These are phyloP conservation scores for Halichondria panicea DNA, from an alignment of 37 sponge, comb jelly and placozoan species.

Conservation along the genomic window DNA sequence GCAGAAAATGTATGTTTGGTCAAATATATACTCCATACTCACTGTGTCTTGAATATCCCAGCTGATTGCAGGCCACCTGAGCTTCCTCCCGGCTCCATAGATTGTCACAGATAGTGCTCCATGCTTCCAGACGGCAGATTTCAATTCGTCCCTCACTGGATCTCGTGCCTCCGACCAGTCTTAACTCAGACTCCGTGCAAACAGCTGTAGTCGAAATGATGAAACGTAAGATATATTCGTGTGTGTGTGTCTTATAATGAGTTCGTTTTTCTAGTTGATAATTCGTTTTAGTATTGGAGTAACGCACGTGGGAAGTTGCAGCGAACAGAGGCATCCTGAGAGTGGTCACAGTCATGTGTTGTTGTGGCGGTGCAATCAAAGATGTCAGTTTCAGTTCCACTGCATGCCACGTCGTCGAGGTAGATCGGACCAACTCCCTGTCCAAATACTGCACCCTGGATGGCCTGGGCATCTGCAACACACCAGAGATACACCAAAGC, in stretches of 20 bases:
- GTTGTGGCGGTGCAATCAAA: neutral
- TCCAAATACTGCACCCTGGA: conserved; percentile 7
- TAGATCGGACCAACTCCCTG: conserved; percentile 9
- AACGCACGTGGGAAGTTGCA: conserved; percentile 6
- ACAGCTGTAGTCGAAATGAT: neutral
- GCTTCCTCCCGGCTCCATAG: conserved; percentile 16
- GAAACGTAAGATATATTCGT: no score
- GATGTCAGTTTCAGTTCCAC: conserved; percentile 10
- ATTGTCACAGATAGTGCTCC: conserved; percentile 21
- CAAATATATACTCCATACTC: neutral
- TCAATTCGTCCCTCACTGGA: conserved; percentile 21
- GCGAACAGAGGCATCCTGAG: conserved; percentile 23
- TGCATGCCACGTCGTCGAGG: conserved; percentile 36
- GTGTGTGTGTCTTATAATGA: no score
- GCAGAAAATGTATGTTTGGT: neutral
- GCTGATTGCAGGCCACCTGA: conserved; percentile 21
- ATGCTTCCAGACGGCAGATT: conserved; percentile 7
- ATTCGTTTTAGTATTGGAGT: neutral
- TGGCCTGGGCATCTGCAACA: conserved; percentile 9
- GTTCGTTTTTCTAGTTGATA: no score
- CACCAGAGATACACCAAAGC: conserved; percentile 3
- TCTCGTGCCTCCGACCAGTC: conserved; percentile 14
- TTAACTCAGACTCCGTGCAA: neutral
- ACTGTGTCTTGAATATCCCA: conserved; percentile 10
- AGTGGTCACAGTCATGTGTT: conserved; percentile 25